Evolutionary conservation across 2,113 vertebrate genomes (phyloP).

Genomic region (Brienomyrus brachyistius): DNA sequence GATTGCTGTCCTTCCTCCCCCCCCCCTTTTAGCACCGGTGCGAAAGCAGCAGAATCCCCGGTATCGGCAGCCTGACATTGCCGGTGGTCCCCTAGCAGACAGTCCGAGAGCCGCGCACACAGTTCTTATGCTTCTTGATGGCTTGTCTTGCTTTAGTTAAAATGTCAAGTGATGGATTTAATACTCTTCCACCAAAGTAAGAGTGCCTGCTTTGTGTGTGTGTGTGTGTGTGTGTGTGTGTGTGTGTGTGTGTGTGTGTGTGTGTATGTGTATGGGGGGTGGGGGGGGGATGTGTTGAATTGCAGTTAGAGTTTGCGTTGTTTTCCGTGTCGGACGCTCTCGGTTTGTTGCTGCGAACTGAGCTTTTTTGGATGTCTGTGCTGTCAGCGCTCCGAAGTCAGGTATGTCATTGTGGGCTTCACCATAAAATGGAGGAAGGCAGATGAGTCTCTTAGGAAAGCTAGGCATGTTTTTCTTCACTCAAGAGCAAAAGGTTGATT

Average conservation of each 20-base stretch:
- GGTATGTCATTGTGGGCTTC: conserved; percentile 83
- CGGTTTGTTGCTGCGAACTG: conserved; percentile 20
- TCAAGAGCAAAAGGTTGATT: conserved; percentile 61
- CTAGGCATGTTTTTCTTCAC: conserved; percentile 49
- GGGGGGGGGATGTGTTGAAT: not conserved
- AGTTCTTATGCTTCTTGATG: conserved; percentile 30
- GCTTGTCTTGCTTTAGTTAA: conserved; percentile 24
- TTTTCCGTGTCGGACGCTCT: conserved; percentile 40
- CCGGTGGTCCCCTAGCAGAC: conserved; percentile 53
- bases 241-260: not conserved
- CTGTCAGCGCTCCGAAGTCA: conserved; percentile 81
- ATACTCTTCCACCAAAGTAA: conserved; percentile 6
- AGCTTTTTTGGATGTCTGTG: conserved; percentile 41
- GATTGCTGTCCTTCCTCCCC: conserved; percentile 63
- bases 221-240: too few relatives aligned
- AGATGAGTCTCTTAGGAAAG: conserved; percentile 66
- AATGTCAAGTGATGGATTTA: conserved; percentile 22
- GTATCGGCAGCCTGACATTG: conserved; percentile 61
- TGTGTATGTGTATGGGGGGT: not conserved
- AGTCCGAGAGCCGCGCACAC: conserved; percentile 60
- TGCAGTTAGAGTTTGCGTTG: conserved; percentile 17
- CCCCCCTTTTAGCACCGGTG: conserved; percentile 25
- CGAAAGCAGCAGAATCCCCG: conserved; percentile 53
- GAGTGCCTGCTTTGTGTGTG: not conserved
- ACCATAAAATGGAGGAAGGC: conserved; percentile 98